These are phyloP conservation scores for Acrocephalus arundinaceus DNA, from an alignment of 2,113 vertebrate genomes.

Conservation along the genomic window DNA sequence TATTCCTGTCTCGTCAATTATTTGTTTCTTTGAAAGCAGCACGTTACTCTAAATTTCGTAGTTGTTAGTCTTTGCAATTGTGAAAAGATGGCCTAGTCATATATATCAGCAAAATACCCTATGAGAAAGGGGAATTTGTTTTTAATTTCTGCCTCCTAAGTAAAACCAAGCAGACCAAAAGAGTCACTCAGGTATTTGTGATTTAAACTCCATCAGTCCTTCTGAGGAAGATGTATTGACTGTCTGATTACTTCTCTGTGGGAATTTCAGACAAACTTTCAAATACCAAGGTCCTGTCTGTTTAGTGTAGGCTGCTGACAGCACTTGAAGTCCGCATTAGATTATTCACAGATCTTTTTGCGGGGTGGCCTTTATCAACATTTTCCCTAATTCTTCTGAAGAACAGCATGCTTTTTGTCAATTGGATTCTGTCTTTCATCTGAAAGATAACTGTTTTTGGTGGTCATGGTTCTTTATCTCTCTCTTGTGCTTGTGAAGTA, in stretches of 20 bases:
- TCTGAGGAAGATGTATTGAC: background rate
- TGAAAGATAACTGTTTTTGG: background rate
- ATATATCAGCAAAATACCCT: background rate
- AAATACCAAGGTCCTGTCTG: background rate
- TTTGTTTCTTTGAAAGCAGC: background rate
- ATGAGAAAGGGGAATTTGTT: background rate
- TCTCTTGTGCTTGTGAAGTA: background rate
- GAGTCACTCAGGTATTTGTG: background rate
- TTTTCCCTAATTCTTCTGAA: background rate
- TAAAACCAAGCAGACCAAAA: background rate
- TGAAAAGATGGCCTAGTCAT: background rate
- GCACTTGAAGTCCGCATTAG: background rate
- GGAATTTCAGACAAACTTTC: background rate
- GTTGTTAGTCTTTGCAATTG: background rate
- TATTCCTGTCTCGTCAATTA: background rate
- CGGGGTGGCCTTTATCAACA: background rate
- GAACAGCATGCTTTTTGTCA: background rate
- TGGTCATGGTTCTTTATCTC: background rate
- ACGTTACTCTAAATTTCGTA: background rate
- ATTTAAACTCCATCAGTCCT: background rate
- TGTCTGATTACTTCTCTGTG: background rate
- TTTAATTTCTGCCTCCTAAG: background rate
- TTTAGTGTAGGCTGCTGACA: background rate
- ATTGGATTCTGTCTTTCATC: background rate
- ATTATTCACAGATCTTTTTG: background rate